Evolutionary conservation across 2,797 vertebrate species (phyloP).

Genomic region (Lepidocolaptes lacrymiger): DNA sequence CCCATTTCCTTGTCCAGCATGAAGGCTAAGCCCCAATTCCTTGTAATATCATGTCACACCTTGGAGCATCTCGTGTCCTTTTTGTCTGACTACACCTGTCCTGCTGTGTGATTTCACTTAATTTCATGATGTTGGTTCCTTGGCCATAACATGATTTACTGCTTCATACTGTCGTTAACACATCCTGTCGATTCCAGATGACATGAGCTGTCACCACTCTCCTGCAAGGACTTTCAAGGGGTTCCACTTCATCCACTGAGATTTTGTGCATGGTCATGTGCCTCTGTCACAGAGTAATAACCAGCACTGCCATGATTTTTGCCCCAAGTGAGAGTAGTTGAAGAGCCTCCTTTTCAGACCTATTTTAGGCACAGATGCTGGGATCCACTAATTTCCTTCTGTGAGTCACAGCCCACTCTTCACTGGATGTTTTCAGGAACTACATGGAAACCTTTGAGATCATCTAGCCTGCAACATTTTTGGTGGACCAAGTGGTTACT

Average conservation of each 20-base stretch:
- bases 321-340: background rate
- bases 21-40: background rate
- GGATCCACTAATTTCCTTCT: background rate
- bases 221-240: background rate
- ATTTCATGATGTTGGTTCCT: background rate
- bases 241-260: background rate
- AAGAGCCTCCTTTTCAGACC: background rate
- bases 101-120: background rate
- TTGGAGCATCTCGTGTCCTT: background rate
- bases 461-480: background rate
- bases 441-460: background rate
- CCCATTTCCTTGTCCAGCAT: background rate
- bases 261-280: background rate
- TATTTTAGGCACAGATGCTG: background rate
- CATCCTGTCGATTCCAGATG: background rate
- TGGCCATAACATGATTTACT: background rate
- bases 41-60: background rate
- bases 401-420: background rate
- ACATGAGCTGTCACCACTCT: background rate
- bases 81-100: background rate
- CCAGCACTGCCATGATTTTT: background rate
- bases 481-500: background rate
- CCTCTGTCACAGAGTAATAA: background rate
- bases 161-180: background rate
- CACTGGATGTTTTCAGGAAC: background rate